These are phyloP conservation scores for Marmota flaviventris DNA, from an alignment of 2,113 vertebrate species.

Conservation along the genomic window DNA sequence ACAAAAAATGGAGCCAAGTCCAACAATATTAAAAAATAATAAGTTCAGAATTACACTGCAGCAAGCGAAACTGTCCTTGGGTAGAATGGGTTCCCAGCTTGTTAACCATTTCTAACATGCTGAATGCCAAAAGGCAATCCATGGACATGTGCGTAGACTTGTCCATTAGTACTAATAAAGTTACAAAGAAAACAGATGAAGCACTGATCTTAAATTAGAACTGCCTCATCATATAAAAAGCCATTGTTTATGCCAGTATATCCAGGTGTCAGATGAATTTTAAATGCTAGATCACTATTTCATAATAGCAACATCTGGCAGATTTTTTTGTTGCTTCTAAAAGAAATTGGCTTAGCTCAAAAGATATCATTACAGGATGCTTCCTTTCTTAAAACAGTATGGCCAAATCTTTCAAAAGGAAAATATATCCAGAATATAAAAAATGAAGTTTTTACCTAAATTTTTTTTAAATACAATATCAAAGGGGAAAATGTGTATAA, in stretches of 20 bases:
- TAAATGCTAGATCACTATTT: constrained; percentile 88
- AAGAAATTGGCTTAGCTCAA: constrained; percentile 79
- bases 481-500: not conserved
- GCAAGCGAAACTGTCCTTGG: constrained; percentile 34
- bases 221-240: constrained; percentile 94
- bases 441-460: constrained; percentile 58
- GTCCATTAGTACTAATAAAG: constrained; percentile 86
- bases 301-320: constrained; percentile 90
- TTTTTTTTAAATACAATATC: constrained; percentile 48
- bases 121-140: constrained; percentile 79
- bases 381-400: constrained; percentile 83
- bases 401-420: constrained; percentile 70
- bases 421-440: constrained; percentile 68
- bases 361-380: constrained; percentile 85
- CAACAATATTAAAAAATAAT: constrained; percentile 22
- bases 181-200: constrained; percentile 90
- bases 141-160: constrained; percentile 82
- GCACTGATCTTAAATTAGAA: constrained; percentile 93
- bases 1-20: constrained; percentile 49
- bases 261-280: constrained; percentile 95
- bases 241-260: constrained; percentile 96
- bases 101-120: constrained; percentile 72
- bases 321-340: constrained; percentile 81
- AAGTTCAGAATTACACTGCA: constrained; percentile 54
- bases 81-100: constrained; percentile 72